phyloP scores from a whole-genome alignment of 2,797 vertebrate genomes.

The Staurois parvus region DNA sequence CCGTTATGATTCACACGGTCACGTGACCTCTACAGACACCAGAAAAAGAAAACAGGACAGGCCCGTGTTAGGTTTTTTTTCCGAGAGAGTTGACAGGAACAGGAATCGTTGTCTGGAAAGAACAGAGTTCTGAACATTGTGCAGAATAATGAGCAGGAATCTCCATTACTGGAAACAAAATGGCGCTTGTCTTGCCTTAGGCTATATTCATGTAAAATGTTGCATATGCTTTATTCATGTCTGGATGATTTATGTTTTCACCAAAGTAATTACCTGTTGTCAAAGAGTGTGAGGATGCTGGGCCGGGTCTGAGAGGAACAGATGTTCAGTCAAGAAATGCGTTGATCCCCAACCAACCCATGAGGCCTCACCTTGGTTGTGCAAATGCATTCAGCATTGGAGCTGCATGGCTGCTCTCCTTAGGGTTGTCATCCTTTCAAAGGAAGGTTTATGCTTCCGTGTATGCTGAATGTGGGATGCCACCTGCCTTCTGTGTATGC shows the following conservation, averaged over 20 bases:
- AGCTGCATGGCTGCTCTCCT: too few relatives aligned
- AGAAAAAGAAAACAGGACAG: conserved; percentile 20
- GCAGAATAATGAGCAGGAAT: conserved; percentile 16
- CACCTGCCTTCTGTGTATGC: too few relatives aligned
- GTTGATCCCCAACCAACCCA: too few relatives aligned
- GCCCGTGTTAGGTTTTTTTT: background rate
- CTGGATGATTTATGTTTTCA: background rate
- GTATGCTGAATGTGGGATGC: too few relatives aligned
- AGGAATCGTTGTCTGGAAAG: background rate
- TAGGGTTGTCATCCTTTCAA: too few relatives aligned
- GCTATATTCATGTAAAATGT: background rate
- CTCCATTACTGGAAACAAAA: background rate
- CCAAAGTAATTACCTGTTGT: background rate
- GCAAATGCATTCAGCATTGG: too few relatives aligned
- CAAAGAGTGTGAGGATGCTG: background rate
- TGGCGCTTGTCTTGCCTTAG: background rate
- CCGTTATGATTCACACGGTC: conserved; percentile 29
- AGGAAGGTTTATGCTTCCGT: too few relatives aligned
- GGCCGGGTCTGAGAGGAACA: background rate
- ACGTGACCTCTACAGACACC: conserved; percentile 20
- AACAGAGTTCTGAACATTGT: background rate
- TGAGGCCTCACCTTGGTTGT: too few relatives aligned
- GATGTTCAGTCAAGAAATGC: background rate
- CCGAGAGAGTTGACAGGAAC: background rate
- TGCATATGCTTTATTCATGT: background rate